These are phyloP conservation scores for Ursus arctos DNA, from an alignment of 2,113 vertebrate species.

Conservation along the genomic window DNA sequence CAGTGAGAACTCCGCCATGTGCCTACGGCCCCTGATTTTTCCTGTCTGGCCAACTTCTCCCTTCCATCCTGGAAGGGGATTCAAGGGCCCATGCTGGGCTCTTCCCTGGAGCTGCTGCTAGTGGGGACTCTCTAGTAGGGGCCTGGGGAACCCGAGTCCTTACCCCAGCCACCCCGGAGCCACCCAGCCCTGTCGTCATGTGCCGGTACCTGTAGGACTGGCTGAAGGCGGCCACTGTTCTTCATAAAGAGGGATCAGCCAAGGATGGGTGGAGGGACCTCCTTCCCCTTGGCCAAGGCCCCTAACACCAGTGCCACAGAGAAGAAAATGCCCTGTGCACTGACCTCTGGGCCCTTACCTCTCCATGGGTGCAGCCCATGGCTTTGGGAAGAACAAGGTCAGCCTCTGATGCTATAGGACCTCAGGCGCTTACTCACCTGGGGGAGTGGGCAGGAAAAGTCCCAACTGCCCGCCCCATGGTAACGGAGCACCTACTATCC, in stretches of 20 bases:
- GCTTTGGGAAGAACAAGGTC: not conserved
- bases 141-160: not conserved
- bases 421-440: not conserved
- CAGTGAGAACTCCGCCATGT: not conserved
- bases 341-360: not conserved
- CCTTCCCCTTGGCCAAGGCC: not conserved
- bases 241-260: not conserved
- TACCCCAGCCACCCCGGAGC: not conserved
- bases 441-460: not conserved
- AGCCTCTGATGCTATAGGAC: not conserved
- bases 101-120: not conserved
- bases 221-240: not conserved
- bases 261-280: not conserved
- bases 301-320: rapidly evolving
- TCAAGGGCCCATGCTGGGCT: not conserved
- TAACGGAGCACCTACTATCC: not conserved
- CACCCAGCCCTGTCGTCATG: rapidly evolving
- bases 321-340: not conserved
- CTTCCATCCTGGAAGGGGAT: not conserved
- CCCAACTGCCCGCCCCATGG: not conserved
- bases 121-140: not conserved
- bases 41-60: not conserved
- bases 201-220: no score
- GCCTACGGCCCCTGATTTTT: not conserved
- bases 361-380: not conserved